Conservation (phyloP, 2,888 invertebrate genomes). For the Merodon equestris region DNA sequence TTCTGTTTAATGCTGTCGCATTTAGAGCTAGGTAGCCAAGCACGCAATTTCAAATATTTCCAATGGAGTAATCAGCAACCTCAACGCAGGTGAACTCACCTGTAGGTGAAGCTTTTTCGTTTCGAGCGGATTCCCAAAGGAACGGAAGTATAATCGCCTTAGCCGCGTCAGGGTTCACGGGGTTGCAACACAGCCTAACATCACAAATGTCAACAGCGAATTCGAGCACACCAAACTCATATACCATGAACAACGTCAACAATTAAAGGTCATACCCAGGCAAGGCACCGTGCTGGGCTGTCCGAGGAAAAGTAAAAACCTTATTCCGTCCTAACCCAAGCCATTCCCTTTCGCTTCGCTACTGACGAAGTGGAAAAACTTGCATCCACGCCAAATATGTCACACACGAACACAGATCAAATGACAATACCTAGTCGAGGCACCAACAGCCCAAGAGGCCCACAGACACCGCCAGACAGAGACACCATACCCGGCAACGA, state of each 20-base stretch:
- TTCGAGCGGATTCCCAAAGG: background rate
- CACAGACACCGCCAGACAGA: constrained; percentile 45
- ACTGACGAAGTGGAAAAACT: constrained; percentile 45
- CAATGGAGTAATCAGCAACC: too few relatives aligned
- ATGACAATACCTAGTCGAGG: constrained; percentile 18
- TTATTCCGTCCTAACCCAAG: constrained; percentile 23
- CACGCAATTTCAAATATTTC: too few relatives aligned
- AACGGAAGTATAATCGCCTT: constrained; percentile 46
- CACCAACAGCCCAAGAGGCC: constrained; percentile 9
- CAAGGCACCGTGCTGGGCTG: background rate
- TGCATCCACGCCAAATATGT: constrained; percentile 61
- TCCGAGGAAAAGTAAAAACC: constrained; percentile 22
- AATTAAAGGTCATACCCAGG: constrained; percentile 57
- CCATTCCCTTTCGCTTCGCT: constrained; percentile 5
- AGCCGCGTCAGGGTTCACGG: constrained; percentile 39
- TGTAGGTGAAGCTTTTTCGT: background rate
- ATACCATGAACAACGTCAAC: constrained; percentile 36
- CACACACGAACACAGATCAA: constrained; percentile 51
- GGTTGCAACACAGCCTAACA: constrained; percentile 40
- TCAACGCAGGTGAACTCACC: too few relatives aligned
- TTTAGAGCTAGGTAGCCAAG: too few relatives aligned
- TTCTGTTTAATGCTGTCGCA: too few relatives aligned
- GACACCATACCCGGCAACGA: constrained; percentile 14
- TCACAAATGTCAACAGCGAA: constrained; percentile 17
- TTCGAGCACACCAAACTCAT: background rate